Conservation (phyloP, 2,113 vertebrate species). For the Herpailurus yagouaroundi region DNA sequence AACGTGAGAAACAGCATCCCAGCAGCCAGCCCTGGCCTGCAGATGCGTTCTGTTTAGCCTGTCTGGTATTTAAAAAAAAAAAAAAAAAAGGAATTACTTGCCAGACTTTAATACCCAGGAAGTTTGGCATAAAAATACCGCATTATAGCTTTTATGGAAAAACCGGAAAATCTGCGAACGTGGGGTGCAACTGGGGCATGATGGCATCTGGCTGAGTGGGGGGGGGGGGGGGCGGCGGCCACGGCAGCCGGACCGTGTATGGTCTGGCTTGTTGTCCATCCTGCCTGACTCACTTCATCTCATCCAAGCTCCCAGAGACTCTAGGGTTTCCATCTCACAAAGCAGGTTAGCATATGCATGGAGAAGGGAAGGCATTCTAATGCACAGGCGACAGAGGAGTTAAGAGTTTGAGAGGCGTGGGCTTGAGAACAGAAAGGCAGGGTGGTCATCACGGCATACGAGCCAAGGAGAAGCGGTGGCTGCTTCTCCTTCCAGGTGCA, state of each 20-base stretch:
- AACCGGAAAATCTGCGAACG: background rate
- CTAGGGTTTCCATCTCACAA: background rate
- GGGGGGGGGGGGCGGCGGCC: no score
- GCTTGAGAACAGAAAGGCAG: background rate
- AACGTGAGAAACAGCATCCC: fast-evolving
- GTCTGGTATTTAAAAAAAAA: background rate
- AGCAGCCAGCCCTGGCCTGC: background rate
- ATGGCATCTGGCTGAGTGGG: fast-evolving
- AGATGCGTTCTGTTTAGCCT: background rate
- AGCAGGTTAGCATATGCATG: fast-evolving
- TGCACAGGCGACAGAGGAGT: fast-evolving
- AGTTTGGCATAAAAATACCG: background rate
- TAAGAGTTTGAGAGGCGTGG: fast-evolving
- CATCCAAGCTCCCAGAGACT: fast-evolving
- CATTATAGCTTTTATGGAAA: background rate
- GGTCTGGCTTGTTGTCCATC: fast-evolving
- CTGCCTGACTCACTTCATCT: background rate
- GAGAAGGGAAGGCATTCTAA: background rate
- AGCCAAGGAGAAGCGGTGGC: fast-evolving
- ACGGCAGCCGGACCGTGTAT: fast-evolving
- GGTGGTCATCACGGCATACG: fast-evolving
- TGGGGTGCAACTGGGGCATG: fast-evolving
- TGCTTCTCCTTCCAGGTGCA: background rate
- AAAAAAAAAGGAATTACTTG: background rate
- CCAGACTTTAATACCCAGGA: background rate